A percentile compares a stretch with the other conserved stretches of the same genome.
phyloP scores from a whole-genome alignment of 2,888 invertebrate species.

The Nyleta sp. region DNA sequence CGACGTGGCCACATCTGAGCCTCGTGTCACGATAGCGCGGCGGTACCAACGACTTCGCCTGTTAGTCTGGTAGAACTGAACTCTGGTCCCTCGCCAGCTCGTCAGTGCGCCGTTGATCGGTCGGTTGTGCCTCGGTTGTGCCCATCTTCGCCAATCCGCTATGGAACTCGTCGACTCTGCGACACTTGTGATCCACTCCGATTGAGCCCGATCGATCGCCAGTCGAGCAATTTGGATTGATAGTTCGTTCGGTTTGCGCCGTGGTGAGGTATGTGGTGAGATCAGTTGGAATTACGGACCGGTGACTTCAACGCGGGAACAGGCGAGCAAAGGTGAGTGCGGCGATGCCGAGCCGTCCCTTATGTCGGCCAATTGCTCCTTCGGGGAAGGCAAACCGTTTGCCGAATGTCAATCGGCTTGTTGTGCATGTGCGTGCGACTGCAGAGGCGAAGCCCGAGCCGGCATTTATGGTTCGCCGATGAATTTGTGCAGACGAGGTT shows the following conservation, averaged over 20 bases:
- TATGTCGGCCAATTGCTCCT: too few species aligned
- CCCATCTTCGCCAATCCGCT: neutral
- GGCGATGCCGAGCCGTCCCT: neutral
- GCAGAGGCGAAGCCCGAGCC: neutral
- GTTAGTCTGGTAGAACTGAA: neutral
- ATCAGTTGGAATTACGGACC: slow-evolving; percentile 45
- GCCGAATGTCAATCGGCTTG: slow-evolving; percentile 14
- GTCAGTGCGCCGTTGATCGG: slow-evolving; percentile 37
- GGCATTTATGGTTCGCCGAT: neutral
- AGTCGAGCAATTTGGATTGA: neutral
- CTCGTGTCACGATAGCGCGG: slow-evolving; percentile 69
- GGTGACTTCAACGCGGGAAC: slow-evolving; percentile 61
- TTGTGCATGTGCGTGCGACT: neutral
- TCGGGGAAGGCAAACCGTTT: neutral
- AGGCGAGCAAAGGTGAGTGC: slow-evolving; percentile 56
- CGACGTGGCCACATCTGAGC: slow-evolving; percentile 80
- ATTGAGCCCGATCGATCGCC: slow-evolving; percentile 1
- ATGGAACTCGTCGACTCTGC: slow-evolving; percentile 28
- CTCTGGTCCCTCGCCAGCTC: neutral
- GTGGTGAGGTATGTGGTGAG: slow-evolving; percentile 56
- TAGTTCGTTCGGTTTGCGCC: neutral
- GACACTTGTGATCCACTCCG: neutral
- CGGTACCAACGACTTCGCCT: neutral
- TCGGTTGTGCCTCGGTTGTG: slow-evolving; percentile 23
- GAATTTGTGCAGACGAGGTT: neutral